A percentile compares a stretch with the other conserved stretches of the same genome.
phyloP scores from a whole-genome alignment of 1,140 invertebrate species.

The Musca domestica region DNA sequence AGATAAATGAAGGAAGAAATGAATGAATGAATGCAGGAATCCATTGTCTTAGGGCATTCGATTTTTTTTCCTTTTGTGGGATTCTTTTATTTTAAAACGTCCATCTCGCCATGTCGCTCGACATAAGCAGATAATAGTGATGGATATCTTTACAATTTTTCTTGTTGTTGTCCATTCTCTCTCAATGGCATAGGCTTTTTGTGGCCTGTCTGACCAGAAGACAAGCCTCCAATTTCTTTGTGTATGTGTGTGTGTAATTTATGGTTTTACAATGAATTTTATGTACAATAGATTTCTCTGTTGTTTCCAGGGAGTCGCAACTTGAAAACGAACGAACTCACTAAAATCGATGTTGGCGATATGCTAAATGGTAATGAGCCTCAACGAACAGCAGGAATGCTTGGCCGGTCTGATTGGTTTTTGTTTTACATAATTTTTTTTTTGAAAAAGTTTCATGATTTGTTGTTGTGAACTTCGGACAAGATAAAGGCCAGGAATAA shows the following conservation, averaged over 20 bases:
- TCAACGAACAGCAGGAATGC: no score
- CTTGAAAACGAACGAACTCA: no score
- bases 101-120: not conserved
- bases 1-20: not conserved
- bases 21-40: constrained; percentile 1
- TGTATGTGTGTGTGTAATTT: not conserved
- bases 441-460: no score
- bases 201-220: not conserved
- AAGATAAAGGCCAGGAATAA: no score
- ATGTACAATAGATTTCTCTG: constrained; percentile 1
- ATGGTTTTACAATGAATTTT: constrained; percentile 5
- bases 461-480: no score
- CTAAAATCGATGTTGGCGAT: no score
- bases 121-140: constrained; percentile 4
- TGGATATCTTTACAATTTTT: not conserved
- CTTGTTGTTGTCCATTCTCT: not conserved
- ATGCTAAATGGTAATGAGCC: no score
- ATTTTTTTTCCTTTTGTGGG: not conserved
- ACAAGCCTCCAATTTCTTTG: not conserved
- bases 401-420: no score
- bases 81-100: not conserved
- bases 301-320: no score
- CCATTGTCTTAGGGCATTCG: not conserved
- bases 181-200: not conserved
- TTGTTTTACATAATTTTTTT: no score